Conservation (phyloP, 2,113 vertebrate genomes). For the Oophaga pumilio region DNA sequence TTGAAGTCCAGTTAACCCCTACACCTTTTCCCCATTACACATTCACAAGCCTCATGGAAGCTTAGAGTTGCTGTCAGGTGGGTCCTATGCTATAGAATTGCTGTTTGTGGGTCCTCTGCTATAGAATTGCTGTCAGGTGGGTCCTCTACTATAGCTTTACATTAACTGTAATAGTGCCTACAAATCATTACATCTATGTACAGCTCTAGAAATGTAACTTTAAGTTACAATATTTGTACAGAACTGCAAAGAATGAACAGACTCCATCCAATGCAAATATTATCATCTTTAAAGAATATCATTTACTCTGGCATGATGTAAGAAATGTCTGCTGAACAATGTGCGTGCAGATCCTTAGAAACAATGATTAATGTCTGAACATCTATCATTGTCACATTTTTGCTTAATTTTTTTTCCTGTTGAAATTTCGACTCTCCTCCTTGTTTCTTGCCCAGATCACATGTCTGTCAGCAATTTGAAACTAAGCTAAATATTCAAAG, state of each 20-base stretch:
- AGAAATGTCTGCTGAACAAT: slow-evolving; percentile 11
- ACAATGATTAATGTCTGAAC: slow-evolving; percentile 28
- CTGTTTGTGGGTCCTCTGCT: background rate
- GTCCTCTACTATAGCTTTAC: no score
- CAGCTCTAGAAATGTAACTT: background rate
- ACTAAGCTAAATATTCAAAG: slow-evolving; percentile 29
- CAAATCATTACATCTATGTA: background rate
- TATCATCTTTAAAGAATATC: slow-evolving; percentile 49
- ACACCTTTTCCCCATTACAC: background rate
- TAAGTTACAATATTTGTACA: background rate
- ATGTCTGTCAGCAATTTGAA: slow-evolving; percentile 16
- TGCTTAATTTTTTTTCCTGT: slow-evolving; percentile 25
- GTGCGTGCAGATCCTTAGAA: slow-evolving; percentile 27
- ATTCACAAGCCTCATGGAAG: background rate
- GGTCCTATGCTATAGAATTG: background rate
- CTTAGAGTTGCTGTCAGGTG: background rate
- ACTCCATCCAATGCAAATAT: slow-evolving; percentile 51
- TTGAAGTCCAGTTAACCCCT: background rate
- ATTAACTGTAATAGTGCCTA: no score
- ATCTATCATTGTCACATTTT: slow-evolving; percentile 51
- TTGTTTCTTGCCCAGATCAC: background rate
- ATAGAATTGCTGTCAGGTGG: no score
- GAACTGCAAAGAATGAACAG: slow-evolving; percentile 4
- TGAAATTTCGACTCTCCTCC: background rate
- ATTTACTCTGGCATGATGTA: slow-evolving; percentile 43